These are phyloP conservation scores for Schizopygopsis malacanthus DNA, from an alignment of 2,797 vertebrate species.

Conservation along the genomic window DNA sequence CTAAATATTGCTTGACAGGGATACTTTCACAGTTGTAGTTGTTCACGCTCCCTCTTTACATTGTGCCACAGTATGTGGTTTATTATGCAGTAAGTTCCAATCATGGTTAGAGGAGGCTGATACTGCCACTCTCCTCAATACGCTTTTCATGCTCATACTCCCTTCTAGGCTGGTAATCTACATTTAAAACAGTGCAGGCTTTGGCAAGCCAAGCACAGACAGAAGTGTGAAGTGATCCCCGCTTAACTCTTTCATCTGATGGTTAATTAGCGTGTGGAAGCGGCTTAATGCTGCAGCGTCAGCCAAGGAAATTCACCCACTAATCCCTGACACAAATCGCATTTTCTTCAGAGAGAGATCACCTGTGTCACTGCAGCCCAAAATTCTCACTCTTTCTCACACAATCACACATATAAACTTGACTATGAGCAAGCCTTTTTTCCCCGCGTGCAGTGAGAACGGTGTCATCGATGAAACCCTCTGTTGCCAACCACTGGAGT, in stretches of 20 bases:
- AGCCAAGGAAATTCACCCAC: constrained; percentile 72
- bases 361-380: constrained; percentile 69
- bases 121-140: constrained; percentile 15
- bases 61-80: constrained; percentile 41
- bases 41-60: constrained; percentile 30
- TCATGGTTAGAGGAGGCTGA: constrained; percentile 34
- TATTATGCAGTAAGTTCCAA: constrained; percentile 44
- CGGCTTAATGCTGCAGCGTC: constrained; percentile 70
- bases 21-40: constrained; percentile 28
- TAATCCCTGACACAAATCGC: constrained; percentile 79
- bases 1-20: constrained; percentile 28
- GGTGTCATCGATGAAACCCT: constrained; percentile 65
- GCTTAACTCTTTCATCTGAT: constrained; percentile 76
- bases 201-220: constrained; percentile 35
- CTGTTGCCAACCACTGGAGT: constrained; percentile 71
- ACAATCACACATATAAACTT: constrained; percentile 55
- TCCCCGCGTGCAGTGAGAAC: constrained; percentile 60
- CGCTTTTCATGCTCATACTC: background rate
- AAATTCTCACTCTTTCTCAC: constrained; percentile 20
- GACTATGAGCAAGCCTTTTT: constrained; percentile 59
- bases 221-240: constrained; percentile 60
- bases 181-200: constrained; percentile 57
- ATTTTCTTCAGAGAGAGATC: constrained; percentile 76
- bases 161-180: constrained; percentile 54
- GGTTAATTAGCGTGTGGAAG: constrained; percentile 80